These are phyloP conservation scores for Exephanes ischioxanthus DNA, from an alignment of 2,888 invertebrate species.

Conservation along the genomic window DNA sequence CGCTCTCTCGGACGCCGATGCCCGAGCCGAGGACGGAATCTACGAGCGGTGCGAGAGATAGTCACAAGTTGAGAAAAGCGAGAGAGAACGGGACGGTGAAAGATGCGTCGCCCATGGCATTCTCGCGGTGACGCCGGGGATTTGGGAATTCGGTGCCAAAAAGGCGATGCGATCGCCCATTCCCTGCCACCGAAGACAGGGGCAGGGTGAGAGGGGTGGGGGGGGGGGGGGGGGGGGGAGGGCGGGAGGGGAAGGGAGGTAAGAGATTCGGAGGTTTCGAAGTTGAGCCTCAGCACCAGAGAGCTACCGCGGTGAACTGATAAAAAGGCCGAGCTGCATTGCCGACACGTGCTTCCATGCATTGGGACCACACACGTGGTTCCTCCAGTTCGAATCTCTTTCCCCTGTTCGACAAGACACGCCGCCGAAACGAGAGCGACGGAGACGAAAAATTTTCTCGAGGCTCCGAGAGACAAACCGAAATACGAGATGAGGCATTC, in stretches of 20 bases:
- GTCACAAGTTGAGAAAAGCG: constrained; percentile 29
- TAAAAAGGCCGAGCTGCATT: constrained; percentile 70
- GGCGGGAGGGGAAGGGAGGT: constrained; percentile 9
- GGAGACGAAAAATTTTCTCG: constrained; percentile 40
- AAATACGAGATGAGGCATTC: constrained; percentile 70
- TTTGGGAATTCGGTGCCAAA: constrained; percentile 76
- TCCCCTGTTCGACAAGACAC: constrained; percentile 37
- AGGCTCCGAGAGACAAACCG: constrained; percentile 64
- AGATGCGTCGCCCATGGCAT: constrained; percentile 55
- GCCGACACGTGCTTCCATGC: constrained; percentile 72
- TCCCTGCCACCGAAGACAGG: constrained; percentile 54
- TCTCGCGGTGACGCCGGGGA: constrained; percentile 66
- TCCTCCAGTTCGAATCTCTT: constrained; percentile 64
- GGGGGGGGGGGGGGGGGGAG: constrained; percentile 15
- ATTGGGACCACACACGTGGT: constrained; percentile 72
- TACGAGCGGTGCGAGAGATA: constrained; percentile 23
- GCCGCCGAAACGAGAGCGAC: constrained; percentile 50
- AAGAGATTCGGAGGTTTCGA: constrained; percentile 23
- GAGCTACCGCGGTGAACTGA: constrained; percentile 56
- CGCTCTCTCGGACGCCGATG: background rate
- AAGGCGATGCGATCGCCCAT: constrained; percentile 68
- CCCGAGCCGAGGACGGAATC: constrained; percentile 10
- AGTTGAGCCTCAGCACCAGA: constrained; percentile 9
- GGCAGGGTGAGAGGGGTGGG: background rate
- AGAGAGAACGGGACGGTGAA: constrained; percentile 30